Evolutionary conservation across 1,140 invertebrate genomes (phyloP).

Genomic region (Glossosoma conforme): DNA sequence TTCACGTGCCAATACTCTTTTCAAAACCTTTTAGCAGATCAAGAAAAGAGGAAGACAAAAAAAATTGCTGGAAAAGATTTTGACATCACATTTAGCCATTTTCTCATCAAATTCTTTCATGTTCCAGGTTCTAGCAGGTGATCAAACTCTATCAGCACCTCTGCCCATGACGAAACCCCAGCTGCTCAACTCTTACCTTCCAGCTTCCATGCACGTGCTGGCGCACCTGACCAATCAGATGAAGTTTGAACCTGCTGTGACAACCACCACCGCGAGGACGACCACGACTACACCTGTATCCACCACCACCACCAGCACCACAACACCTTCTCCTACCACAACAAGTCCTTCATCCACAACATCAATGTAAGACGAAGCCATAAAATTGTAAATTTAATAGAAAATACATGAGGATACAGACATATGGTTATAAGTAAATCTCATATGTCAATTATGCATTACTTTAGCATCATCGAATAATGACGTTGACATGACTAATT

Average conservation of each 20-base stretch:
- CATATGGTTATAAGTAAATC: no score
- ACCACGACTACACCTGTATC: conserved; percentile 20
- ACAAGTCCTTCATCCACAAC: conserved; percentile 31
- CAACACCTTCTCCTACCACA: conserved; percentile 17
- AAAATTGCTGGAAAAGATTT: no score
- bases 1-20: no score
- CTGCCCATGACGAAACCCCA: conserved; percentile 12
- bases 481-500: no score
- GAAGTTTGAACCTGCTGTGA: conserved; percentile 43
- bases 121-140: conserved; percentile 9
- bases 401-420: no score
- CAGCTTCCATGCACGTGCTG: conserved; percentile 55
- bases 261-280: conserved; percentile 33
- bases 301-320: conserved; percentile 2
- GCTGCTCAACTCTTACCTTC: conserved; percentile 48
- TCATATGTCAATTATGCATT: no score
- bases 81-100: no score
- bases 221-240: conserved; percentile 54
- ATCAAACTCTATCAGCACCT: conserved; percentile 18
- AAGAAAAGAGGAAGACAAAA: no score
- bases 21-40: no score
- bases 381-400: no score
- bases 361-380: no score
- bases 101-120: conserved; percentile 5
- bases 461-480: no score